A percentile compares a stretch with the other conserved stretches of the same genome.
phyloP scores from a whole-genome alignment of 92 coral and sea anemone genomes.

The Meandrina meandrites region DNA sequence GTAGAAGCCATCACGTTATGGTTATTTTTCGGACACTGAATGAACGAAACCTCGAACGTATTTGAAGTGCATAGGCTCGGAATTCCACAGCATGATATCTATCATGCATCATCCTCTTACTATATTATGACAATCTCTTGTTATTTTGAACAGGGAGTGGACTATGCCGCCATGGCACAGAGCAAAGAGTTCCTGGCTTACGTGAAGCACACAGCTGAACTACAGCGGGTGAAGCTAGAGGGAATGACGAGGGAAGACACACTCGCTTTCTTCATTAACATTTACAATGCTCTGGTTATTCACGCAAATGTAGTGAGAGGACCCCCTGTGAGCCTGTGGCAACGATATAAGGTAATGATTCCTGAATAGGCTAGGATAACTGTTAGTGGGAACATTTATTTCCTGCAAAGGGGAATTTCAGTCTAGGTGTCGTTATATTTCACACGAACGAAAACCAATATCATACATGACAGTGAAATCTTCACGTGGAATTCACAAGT shows the following conservation, averaged over 20 bases:
- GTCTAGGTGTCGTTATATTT: neutral
- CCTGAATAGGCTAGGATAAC: too few species aligned
- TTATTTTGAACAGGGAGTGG: conserved; percentile 75
- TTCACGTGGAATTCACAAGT: too few species aligned
- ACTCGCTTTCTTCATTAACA: conserved; percentile 90
- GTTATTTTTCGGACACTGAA: neutral
- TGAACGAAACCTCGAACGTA: neutral
- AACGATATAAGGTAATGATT: conserved; percentile 81
- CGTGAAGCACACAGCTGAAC: conserved; percentile 93
- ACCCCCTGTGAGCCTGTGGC: conserved; percentile 92
- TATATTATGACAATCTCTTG: neutral
- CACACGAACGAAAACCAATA: neutral
- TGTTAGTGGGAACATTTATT: neutral
- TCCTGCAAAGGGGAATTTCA: neutral
- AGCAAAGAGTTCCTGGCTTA: conserved; percentile 79
- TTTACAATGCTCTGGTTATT: conserved; percentile 94
- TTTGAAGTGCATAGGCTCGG: neutral
- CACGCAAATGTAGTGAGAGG: conserved; percentile 95
- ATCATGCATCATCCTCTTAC: too few species aligned
- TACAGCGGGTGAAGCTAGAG: conserved; percentile 89
- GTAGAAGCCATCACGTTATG: too few species aligned
- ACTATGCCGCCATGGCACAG: conserved; percentile 76
- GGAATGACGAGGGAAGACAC: conserved; percentile 87
- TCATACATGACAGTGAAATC: too few species aligned
- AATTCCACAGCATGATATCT: too few species aligned